phyloP scores from a whole-genome alignment of 2,888 invertebrate species.

The Polyploca ridens region DNA sequence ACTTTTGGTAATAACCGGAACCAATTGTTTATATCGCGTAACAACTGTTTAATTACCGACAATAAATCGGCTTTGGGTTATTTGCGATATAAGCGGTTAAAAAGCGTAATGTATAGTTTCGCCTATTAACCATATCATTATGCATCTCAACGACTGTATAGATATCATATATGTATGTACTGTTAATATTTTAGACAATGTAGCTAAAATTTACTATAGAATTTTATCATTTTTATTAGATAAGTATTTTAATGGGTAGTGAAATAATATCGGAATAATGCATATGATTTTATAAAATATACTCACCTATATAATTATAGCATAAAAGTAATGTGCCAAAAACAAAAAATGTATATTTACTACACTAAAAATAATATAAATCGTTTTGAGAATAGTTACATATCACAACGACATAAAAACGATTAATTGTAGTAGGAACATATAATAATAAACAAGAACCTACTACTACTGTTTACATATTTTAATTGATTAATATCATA shows the following conservation, averaged over 20 bases:
- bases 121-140: too few relatives aligned
- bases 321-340: conserved; percentile 21
- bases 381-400: conserved; percentile 31
- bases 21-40: too few relatives aligned
- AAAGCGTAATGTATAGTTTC: too few relatives aligned
- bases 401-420: conserved; percentile 27
- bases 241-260: background rate
- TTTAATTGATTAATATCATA: background rate
- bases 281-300: background rate
- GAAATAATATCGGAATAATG: background rate
- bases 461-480: background rate
- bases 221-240: background rate
- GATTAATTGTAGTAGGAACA: background rate
- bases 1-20: too few relatives aligned
- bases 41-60: too few relatives aligned
- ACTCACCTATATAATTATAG: background rate
- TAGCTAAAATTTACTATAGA: background rate
- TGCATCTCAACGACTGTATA: background rate
- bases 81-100: too few relatives aligned
- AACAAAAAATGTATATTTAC: conserved; percentile 3
- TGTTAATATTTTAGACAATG: background rate
- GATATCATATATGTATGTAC: background rate
- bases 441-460: background rate
- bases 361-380: background rate
- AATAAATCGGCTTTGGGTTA: too few relatives aligned